Evolutionary conservation across 2,113 vertebrate species (phyloP), one percentile per base, ranked within the genome.

Genomic region (Leptodactylus fuscus): DNA sequence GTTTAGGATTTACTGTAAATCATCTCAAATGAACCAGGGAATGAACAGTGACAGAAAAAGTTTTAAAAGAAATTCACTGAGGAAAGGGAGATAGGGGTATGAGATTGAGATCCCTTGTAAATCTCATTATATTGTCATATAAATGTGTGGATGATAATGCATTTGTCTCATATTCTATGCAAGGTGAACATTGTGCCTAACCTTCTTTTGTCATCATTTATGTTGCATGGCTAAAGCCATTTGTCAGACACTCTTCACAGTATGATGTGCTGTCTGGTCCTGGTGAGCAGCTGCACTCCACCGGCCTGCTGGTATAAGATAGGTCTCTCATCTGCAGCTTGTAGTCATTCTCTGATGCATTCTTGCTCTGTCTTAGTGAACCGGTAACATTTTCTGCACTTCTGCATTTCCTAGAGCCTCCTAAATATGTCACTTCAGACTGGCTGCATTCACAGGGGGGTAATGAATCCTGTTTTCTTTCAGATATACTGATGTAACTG

Each of bases 401-500:
- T 15, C 18, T 77, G 9, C 4, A 22, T 15, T 87, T 91, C 55
- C 87, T 88, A 16, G 80, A 69, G 12, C 78, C 55, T 53, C 87
- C 87, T 67, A 89, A 51, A 44, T 92, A 95, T 0, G 88, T 93
- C 48, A 94, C 90, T 88, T 95, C 92, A 67, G 94, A 95, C 77
- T 91, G 90, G 77, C 91, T 92, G 36, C 82, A 92, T 27, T 94
- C 91, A 15, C 90, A 91, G 16, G 89, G 89, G 71, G 12, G 15
- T 24, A 70, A 89, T 10, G 79, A 15, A 16, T 32, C 1, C 51
- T 1, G 9, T 16, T 86, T 83, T 0, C 34, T 84, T 81, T 58
- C 71, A 87, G 53, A 44, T n/a, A 70, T 0, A 18, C 65, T 29
- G 38, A 88, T 4, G 2, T 53, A 22, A 49, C 74, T 82, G n/a